Evolutionary conservation across 2,797 vertebrate genomes (phyloP).

Genomic region (Phoeniculus purpureus): DNA sequence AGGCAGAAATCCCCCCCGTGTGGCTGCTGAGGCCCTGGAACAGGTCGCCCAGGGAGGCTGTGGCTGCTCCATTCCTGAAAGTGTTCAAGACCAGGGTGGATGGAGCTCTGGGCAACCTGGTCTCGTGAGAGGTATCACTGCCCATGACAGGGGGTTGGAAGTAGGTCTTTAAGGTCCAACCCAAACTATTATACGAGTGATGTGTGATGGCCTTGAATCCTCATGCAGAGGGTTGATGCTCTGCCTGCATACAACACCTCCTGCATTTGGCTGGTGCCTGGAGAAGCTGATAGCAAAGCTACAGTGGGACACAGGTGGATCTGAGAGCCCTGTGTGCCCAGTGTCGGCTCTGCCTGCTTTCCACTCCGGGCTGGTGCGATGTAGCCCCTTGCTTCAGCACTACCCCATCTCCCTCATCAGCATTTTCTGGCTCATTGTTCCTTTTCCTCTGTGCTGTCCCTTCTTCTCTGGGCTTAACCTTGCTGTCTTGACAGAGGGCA

Average conservation of each 20-base stretch:
- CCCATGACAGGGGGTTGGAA: no score
- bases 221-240: accelerated
- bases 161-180: no score
- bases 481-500: neutral
- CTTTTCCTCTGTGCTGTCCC: neutral
- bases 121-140: no score
- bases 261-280: neutral
- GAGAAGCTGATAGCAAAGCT: neutral
- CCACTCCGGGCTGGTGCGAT: neutral
- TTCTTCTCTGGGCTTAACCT: neutral
- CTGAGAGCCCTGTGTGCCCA: neutral
- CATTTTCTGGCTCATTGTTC: neutral
- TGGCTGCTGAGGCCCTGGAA: no score
- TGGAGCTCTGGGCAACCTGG: no score
- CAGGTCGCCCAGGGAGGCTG: no score
- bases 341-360: neutral
- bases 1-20: no score
- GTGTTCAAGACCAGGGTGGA: no score
- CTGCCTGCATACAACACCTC: neutral
- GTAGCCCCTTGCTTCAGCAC: neutral
- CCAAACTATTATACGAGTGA: no score
- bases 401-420: neutral
- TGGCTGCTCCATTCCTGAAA: no score
- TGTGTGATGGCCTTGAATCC: neutral
- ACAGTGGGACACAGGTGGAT: neutral